These are phyloP conservation scores for Catocala fraxini DNA, from an alignment of 2,888 invertebrate genomes.

Conservation along the genomic window DNA sequence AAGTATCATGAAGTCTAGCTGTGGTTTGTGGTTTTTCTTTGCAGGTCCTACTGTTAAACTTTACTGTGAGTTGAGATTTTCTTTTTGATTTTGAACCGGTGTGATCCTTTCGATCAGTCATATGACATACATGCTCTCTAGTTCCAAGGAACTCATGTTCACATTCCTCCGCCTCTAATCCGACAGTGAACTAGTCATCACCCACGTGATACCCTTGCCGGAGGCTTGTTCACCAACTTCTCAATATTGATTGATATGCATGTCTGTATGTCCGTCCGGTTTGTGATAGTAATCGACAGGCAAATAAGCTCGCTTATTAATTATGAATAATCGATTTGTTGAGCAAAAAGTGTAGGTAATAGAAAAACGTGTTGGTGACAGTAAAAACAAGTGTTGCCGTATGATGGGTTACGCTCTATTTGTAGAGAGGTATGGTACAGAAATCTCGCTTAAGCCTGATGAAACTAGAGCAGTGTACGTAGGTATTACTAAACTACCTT, in stretches of 20 bases:
- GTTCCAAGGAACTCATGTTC: not conserved
- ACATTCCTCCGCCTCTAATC: conserved; percentile 7
- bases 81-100: too few relatives aligned
- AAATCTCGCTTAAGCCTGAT: too few relatives aligned
- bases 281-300: conserved; percentile 19
- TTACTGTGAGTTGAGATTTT: too few relatives aligned
- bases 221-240: conserved; percentile 10
- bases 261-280: conserved; percentile 18
- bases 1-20: too few relatives aligned
- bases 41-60: too few relatives aligned
- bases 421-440: too few relatives aligned
- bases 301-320: conserved; percentile 20
- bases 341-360: conserved; percentile 25
- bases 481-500: too few relatives aligned
- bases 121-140: not conserved
- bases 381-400: too few relatives aligned
- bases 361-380: not conserved
- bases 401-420: too few relatives aligned
- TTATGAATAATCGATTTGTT: conserved; percentile 38
- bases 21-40: too few relatives aligned
- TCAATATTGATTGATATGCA: conserved; percentile 20
- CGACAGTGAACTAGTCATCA: conserved; percentile 9
- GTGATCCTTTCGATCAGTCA: too few relatives aligned
- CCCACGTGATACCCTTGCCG: conserved; percentile 21
- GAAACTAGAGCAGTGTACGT: too few relatives aligned